A percentile compares a stretch with the other conserved stretches of the same genome.
phyloP scores from a whole-genome alignment of 92 coral and sea anemone genomes.

The Anthopleura xanthogrammica region DNA sequence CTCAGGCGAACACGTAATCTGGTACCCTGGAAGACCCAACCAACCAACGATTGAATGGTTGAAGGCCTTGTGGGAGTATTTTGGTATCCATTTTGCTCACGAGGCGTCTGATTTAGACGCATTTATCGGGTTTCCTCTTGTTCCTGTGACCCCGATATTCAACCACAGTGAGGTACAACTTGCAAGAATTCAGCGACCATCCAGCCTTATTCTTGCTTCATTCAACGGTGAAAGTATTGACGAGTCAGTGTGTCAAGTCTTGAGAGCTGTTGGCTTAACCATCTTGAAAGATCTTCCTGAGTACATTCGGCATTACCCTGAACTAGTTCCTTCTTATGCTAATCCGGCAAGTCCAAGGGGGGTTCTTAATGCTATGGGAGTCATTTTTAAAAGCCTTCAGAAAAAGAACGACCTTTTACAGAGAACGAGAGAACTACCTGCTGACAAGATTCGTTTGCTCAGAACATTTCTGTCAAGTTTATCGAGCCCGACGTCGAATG shows the following conservation, averaged over 20 bases:
- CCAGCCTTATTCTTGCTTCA: conserved; percentile 39
- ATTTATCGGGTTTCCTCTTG: conserved; percentile 60
- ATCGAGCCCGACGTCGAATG: background rate
- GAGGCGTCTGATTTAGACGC: conserved; percentile 11
- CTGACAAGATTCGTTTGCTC: conserved; percentile 39
- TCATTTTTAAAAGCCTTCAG: background rate
- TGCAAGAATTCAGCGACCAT: conserved; percentile 51
- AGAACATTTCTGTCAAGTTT: conserved; percentile 47
- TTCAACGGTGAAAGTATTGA: conserved; percentile 35
- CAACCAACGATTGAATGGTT: conserved; percentile 76
- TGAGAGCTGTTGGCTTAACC: conserved; percentile 34
- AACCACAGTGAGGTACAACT: conserved; percentile 25
- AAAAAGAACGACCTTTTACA: background rate
- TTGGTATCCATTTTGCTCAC: conserved; percentile 42
- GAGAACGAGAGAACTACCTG: background rate
- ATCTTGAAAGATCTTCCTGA: conserved; percentile 44
- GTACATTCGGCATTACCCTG: conserved; percentile 45
- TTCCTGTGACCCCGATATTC: conserved; percentile 35
- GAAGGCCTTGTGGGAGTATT: conserved; percentile 66
- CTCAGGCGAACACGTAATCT: conserved; percentile 31
- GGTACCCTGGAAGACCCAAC: conserved; percentile 49
- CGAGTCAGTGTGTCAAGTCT: conserved; percentile 16
- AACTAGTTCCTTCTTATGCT: conserved; percentile 37
- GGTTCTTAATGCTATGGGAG: conserved; percentile 40
- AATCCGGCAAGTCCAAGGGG: conserved; percentile 60